Evolutionary conservation across 2,888 invertebrate genomes (phyloP), one percentile per base, ranked within the genome.

Genomic region (Phrixothrix hirtus): DNA sequence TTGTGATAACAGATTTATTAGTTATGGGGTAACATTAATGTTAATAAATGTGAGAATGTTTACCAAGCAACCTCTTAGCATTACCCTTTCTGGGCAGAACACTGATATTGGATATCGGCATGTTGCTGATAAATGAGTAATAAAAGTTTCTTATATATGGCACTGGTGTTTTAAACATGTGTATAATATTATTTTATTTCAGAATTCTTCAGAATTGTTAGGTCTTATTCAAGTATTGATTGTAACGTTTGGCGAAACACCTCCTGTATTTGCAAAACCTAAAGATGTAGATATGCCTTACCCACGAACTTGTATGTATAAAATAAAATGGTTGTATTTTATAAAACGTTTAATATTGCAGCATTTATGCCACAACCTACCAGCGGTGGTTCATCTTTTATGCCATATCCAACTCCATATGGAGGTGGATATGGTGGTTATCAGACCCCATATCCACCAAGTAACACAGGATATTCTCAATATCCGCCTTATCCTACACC

Each of bases 181-280:
- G 9, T 27, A 4, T 17, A 38, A 14, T 31, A 13, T 26, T 2
- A 26, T 38, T 38, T 63, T 43, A n/a, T 73, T 75, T 43, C 68
- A 86, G 81, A 86, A 84, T 63, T 80, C 84, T 6, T 96, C 97
- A 4, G 95, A 96, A 73, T 78, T 99, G 59, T 75, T 89, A 44
- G 89, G 90, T 32, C 81, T 99, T 13, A 88, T 99, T 64, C 92
- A 95, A 80, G 85, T 94, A 48, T 90, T 96, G 88, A 86, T 89
- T 57, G 83, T 88, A 50, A 91, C 92, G 1, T 99, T 99, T 79
- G 93, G 96, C 25, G 96, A 98, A 60, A 83, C 89, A 64, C 97
- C 97, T 45, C 99, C 99, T 1, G 96, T 99, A 2, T 93, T 88
- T 77, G 83, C 92, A 0, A 88, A 85, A 71, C 82, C 83, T 11